phyloP scores from a whole-genome alignment of 2,797 vertebrate species.

The Ambastaia sidthimunki region DNA sequence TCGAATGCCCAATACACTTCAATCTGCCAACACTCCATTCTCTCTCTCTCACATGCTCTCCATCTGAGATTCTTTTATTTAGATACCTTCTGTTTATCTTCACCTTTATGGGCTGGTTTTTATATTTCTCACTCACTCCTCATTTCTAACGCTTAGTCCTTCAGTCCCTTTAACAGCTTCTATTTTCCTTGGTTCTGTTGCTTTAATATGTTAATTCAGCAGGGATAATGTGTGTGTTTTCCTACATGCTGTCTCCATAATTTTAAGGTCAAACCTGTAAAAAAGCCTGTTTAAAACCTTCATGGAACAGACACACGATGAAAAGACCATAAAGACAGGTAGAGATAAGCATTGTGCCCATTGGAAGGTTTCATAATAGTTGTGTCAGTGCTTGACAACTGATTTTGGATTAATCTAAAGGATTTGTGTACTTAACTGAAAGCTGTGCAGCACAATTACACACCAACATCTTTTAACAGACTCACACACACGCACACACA shows the following conservation, averaged over 20 bases:
- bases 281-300: constrained; percentile 8
- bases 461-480: constrained; percentile 14
- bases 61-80: constrained; percentile 44
- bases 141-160: constrained; percentile 38
- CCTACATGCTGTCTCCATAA: background rate
- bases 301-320: background rate
- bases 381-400: constrained; percentile 38
- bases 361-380: constrained; percentile 40
- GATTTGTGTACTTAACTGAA: constrained; percentile 43
- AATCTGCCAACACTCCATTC: constrained; percentile 53
- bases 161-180: constrained; percentile 31
- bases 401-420: constrained; percentile 30
- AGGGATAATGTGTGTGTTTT: constrained; percentile 9
- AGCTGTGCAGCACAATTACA: constrained; percentile 29
- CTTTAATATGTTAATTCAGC: constrained; percentile 24
- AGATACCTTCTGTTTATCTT: constrained; percentile 39
- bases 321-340: constrained; percentile 33
- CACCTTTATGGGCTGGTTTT: constrained; percentile 25
- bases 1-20: constrained; percentile 58
- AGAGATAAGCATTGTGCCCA: constrained; percentile 18
- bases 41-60: constrained; percentile 64
- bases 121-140: constrained; percentile 33
- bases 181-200: constrained; percentile 33
- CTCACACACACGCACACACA: background rate
- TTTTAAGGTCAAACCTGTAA: constrained; percentile 9